Base-by-base conservation (phyloP, 30 jellyfish, hydroid and myxozoan genomes). In the Hydractinia echinata region DNA sequence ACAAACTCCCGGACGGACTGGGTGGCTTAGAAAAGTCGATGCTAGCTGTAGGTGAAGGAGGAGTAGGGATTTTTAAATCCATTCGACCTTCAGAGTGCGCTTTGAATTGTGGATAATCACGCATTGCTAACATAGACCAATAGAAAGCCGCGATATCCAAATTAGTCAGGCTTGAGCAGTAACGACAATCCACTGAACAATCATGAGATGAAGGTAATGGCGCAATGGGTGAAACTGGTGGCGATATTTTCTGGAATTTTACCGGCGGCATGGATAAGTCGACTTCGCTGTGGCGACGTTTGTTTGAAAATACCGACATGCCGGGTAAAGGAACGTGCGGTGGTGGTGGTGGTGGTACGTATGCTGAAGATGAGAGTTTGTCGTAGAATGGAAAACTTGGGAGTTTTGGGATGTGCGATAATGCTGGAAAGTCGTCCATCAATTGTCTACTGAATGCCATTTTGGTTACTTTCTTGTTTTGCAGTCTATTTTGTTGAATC, bases 71-170 rank as follows among this genome's bases (percentile, higher is more conserved):
- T 61, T 55, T 11, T 50, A 54, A 15, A 50, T 51, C 79, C 78
- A 21, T n/a, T 5, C 50, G 39, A 30, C 18, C 30, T 8, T 55
- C 54, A 8, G 77, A 19, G 52, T 55, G 30, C 55, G 85, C 85
- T 77, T 77, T 77, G 48, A 60, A 4, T 54, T 77, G 56, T 7
- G 95, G 89, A 72, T 82, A 61, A 67, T 96, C 96, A 87, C 91
- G 81, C 99, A 93, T 93, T 10, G 96, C 99, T 90, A 93, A 79
- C 86, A 85, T 55, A 10, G 99, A 93, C 96, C 96, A 87, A 67
- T 93, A 93, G 61, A 93, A 93, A 30, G 99, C 99, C 15, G 99
- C 96, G 53, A 83, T 84, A 67, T 93, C 96, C 53, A 93, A 88
- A 87, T 89, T 85, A 66, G 92, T 67, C 66, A 93, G 92, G 8